A percentile compares a stretch with the other conserved stretches of the same genome.
These are phyloP conservation scores for Drosophila mauritiana DNA, from an alignment of 1,140 invertebrate species.

Conservation along the genomic window DNA sequence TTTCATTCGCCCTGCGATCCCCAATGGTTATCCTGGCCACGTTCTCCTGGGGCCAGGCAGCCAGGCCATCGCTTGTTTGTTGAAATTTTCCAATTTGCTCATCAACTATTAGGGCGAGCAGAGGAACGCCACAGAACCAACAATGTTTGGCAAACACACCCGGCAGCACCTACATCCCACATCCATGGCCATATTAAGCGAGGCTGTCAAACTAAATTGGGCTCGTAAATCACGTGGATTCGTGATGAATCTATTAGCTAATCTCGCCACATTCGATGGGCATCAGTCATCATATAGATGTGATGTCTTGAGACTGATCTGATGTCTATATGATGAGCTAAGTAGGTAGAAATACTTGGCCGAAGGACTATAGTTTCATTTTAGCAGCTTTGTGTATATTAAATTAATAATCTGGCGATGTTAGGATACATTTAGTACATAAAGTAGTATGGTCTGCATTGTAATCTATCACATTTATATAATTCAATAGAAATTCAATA, in stretches of 20 bases:
- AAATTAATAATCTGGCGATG: too few relatives aligned
- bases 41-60: not conserved
- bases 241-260: not conserved
- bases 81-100: slow-evolving; percentile 68
- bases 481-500: not conserved
- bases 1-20: slow-evolving; percentile 9
- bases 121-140: not conserved
- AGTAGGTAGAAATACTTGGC: not conserved
- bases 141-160: not conserved
- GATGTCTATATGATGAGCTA: not conserved
- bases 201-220: not conserved
- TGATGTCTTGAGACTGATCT: not conserved
- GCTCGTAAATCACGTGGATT: not conserved
- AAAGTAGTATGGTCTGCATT: too few relatives aligned
- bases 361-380: too few relatives aligned
- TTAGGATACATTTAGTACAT: too few relatives aligned
- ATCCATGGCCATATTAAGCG: not conserved
- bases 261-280: not conserved
- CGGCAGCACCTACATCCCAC: not conserved
- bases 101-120: not conserved
- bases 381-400: too few relatives aligned
- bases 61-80: slow-evolving; percentile 56
- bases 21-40: not conserved
- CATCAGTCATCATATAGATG: not conserved
- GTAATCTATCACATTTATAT: not conserved